Evolutionary conservation across 2,888 invertebrate genomes (phyloP).

Genomic region (Epistrophella euchroma): DNA sequence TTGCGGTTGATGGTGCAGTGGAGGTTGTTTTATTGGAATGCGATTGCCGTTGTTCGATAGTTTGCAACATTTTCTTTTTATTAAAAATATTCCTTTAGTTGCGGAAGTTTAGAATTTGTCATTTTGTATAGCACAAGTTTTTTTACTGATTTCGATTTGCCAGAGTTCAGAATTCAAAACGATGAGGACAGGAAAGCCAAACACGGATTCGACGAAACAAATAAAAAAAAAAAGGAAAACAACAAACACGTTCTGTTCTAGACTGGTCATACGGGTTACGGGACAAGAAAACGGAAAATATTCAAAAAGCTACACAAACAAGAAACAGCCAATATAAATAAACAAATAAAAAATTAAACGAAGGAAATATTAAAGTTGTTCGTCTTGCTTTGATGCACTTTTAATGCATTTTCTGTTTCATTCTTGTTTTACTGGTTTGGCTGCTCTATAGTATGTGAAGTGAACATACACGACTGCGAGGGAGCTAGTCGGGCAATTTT

Average conservation of each 20-base stretch:
- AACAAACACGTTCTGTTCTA: conserved; percentile 20
- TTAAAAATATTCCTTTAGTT: conserved; percentile 18
- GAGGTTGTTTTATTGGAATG: conserved; percentile 61
- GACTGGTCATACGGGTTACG: neutral
- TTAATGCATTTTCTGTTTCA: conserved; percentile 70
- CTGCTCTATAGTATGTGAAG: conserved; percentile 2
- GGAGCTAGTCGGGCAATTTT: conserved; percentile 33
- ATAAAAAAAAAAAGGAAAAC: conserved; percentile 39
- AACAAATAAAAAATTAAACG: conserved; percentile 30
- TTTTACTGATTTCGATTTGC: conserved; percentile 6
- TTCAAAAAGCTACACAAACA: conserved; percentile 45
- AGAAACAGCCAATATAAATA: conserved; percentile 45
- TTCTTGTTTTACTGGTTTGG: conserved; percentile 73
- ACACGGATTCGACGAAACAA: conserved; percentile 29
- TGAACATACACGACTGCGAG: conserved; percentile 38
- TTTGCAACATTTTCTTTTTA: conserved; percentile 79
- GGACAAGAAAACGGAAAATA: conserved; percentile 33
- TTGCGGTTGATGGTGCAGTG: conserved; percentile 59
- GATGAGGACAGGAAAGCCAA: conserved; percentile 16
- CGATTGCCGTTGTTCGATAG: conserved; percentile 77
- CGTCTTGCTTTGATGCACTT: conserved; percentile 65
- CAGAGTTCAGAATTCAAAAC: conserved; percentile 6
- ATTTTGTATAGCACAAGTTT: conserved; percentile 55
- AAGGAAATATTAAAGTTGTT: conserved; percentile 49
- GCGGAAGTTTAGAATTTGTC: conserved; percentile 41